Conservation (phyloP, 1,140 invertebrate genomes). For the Calephelis nemesis region DNA sequence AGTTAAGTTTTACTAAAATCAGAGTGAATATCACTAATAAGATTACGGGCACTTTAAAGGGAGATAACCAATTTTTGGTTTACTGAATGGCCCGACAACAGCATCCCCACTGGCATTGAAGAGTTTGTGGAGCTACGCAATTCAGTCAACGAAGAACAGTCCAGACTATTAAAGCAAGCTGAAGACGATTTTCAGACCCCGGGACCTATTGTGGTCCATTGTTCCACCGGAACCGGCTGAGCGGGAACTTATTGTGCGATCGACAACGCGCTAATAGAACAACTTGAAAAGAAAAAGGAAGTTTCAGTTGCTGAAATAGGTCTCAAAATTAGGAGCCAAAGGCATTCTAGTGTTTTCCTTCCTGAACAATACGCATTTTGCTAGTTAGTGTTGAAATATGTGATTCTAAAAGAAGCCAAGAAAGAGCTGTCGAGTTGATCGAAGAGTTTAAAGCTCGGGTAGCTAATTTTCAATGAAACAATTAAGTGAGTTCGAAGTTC, state of each 20-base stretch:
- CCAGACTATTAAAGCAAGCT: no score
- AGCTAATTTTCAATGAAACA: no score
- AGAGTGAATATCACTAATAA: background rate
- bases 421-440: no score
- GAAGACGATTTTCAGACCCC: background rate
- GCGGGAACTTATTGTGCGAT: background rate
- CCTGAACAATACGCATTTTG: no score
- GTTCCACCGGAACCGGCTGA: background rate
- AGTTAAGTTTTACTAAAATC: background rate
- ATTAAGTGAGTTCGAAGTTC: no score
- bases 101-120: background rate
- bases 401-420: no score
- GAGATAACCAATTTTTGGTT: background rate
- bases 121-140: background rate
- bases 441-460: no score
- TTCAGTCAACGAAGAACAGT: background rate
- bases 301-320: background rate
- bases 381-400: no score
- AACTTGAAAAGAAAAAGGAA: no score
- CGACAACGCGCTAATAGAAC: background rate
- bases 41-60: background rate
- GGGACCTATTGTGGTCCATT: background rate
- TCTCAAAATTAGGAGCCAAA: background rate
- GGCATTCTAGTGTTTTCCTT: background rate
- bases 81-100: background rate